Conservation (phyloP, 2,888 invertebrate species). For the Micoletzkya japonica region DNA sequence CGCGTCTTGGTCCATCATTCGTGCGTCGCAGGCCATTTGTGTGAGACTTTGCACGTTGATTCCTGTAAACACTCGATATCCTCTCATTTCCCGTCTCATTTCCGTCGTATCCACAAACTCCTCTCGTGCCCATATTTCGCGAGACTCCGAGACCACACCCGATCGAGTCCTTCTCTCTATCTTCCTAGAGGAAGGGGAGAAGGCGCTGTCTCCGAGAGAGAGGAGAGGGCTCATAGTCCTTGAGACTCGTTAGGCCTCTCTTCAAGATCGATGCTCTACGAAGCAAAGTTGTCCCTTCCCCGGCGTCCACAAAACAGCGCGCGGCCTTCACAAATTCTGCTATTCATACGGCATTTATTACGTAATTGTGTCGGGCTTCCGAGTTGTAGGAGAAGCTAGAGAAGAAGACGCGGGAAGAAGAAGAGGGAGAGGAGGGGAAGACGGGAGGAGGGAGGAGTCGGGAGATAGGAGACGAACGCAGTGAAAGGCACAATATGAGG, state of each 20-base stretch:
- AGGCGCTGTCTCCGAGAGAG: too few species aligned
- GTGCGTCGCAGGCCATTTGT: constrained; percentile 65
- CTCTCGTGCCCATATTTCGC: too few species aligned
- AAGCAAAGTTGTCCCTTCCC: constrained; percentile 23
- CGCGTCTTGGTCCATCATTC: constrained; percentile 65
- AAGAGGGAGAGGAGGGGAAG: constrained; percentile 1
- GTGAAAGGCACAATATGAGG: too few species aligned
- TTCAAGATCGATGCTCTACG: constrained; percentile 27
- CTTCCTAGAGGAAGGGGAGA: constrained; percentile 18
- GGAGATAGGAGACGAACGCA: too few species aligned
- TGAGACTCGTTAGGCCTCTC: constrained; percentile 25
- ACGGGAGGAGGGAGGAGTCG: background rate
- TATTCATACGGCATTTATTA: constrained; percentile 29
- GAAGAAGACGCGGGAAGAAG: background rate
- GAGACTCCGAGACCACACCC: too few species aligned
- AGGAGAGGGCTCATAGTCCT: constrained; percentile 23
- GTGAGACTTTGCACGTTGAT: constrained; percentile 67
- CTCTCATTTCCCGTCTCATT: background rate
- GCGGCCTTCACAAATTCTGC: constrained; percentile 18
- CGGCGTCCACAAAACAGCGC: constrained; percentile 20
- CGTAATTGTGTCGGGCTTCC: constrained; percentile 27
- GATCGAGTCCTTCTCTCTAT: background rate
- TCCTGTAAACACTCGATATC: constrained; percentile 63
- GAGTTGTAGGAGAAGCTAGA: background rate
- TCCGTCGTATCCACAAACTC: background rate